Conservation (phyloP, 2,888 invertebrate species). For the Exephanes ischioxanthus region DNA sequence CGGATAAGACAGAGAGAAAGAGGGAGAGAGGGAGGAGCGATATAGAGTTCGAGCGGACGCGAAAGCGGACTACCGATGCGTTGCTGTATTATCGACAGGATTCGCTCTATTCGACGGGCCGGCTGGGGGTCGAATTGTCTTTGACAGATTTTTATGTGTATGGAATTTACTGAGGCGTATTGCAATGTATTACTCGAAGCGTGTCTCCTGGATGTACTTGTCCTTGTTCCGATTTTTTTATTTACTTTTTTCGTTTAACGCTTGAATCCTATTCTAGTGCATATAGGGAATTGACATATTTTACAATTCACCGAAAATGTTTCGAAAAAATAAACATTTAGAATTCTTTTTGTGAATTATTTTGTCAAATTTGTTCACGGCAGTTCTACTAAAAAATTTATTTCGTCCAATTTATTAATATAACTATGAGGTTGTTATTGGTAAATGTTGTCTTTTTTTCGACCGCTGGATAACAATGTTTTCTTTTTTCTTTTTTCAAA, state of each 20-base stretch:
- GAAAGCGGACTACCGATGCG: not conserved
- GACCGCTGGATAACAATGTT: too few species aligned
- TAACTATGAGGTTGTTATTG: too few species aligned
- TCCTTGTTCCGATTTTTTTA: not conserved
- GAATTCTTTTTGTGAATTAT: too few species aligned
- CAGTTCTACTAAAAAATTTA: too few species aligned
- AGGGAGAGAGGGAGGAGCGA: not conserved
- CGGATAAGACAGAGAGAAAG: not conserved
- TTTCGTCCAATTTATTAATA: too few species aligned
- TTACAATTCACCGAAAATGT: not conserved
- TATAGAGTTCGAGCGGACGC: not conserved
- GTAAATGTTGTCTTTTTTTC: too few species aligned
- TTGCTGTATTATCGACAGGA: conserved; percentile 37
- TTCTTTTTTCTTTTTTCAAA: too few species aligned
- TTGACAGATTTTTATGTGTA: conserved; percentile 54
- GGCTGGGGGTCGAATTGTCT: conserved; percentile 50
- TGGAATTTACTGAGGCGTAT: conserved; percentile 24
- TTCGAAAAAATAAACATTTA: too few species aligned
- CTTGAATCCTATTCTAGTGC: not conserved
- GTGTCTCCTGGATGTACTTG: not conserved
- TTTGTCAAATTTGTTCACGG: too few species aligned
- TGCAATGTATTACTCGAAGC: conserved; percentile 1
- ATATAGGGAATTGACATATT: not conserved
- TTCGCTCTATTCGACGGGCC: conserved; percentile 32
- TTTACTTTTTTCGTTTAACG: not conserved